A percentile compares a stretch with the other conserved stretches of the same genome.
Evolutionary conservation across 2,113 vertebrate species (phyloP).

Genomic region (Hystrix cristata): DNA sequence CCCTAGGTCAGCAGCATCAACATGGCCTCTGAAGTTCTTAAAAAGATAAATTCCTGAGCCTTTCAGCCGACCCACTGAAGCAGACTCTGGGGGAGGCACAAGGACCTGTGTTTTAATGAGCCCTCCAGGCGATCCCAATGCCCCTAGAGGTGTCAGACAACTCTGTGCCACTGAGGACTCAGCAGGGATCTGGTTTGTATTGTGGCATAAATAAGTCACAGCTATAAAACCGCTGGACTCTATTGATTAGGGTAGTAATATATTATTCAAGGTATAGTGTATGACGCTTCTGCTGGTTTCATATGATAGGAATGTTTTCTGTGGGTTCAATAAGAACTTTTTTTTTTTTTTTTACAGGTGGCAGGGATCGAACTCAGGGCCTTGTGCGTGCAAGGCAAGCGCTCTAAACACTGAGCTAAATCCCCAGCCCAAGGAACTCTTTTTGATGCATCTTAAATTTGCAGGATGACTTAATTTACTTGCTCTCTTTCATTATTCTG

Average conservation of each 20-base stretch:
- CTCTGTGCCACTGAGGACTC: background rate
- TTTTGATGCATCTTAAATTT: constrained; percentile 1
- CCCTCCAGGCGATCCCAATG: background rate
- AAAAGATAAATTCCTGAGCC: background rate
- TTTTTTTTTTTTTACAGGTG: no score
- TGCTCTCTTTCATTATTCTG: constrained; percentile 27
- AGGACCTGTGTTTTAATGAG: background rate
- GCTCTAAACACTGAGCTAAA: no score
- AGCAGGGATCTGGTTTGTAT: background rate
- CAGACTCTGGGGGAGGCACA: background rate
- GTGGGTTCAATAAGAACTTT: background rate
- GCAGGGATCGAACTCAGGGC: no score
- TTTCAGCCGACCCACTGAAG: background rate
- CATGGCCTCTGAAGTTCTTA: background rate
- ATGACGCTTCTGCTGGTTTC: background rate
- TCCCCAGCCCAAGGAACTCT: background rate
- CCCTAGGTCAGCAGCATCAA: background rate
- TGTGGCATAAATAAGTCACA: background rate
- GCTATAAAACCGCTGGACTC: background rate
- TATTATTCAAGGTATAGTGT: background rate
- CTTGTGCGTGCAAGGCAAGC: no score
- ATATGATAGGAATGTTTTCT: constrained; percentile 39
- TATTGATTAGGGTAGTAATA: background rate
- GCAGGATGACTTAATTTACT: constrained; percentile 47
- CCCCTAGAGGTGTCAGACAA: background rate